phyloP scores from a whole-genome alignment of 2,888 invertebrate species.

The Adelognathus sp. region DNA sequence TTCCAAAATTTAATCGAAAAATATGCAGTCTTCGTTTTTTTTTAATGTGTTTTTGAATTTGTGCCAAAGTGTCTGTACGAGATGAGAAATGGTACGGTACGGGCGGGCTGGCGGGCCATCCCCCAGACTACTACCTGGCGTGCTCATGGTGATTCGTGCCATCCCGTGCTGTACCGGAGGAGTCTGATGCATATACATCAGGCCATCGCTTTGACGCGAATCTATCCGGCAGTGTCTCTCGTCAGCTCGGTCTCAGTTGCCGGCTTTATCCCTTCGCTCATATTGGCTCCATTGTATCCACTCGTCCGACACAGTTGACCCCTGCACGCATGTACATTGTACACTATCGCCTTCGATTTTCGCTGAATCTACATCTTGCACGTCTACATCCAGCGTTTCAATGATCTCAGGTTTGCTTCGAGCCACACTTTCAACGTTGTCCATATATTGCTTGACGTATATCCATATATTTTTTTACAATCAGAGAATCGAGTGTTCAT shows the following conservation, averaged over 20 bases:
- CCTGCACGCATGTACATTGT: not conserved
- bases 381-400: not conserved
- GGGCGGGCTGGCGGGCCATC: constrained; percentile 62
- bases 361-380: not conserved
- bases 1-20: no score
- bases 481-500: not conserved
- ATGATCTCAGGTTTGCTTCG: not conserved
- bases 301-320: not conserved
- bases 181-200: constrained; percentile 76
- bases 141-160: constrained; percentile 75
- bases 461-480: not conserved
- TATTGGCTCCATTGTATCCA: constrained; percentile 32
- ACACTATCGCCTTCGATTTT: not conserved
- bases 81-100: constrained; percentile 52
- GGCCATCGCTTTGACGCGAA: constrained; percentile 74
- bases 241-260: constrained; percentile 37
- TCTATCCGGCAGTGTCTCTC: constrained; percentile 52
- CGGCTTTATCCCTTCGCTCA: constrained; percentile 22
- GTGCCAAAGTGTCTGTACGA: no score
- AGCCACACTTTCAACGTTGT: not conserved
- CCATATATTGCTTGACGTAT: not conserved
- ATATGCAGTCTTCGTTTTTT: no score
- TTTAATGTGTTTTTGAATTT: no score
- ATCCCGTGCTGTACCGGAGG: constrained; percentile 69
- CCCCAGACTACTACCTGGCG: constrained; percentile 73